These are phyloP conservation scores for Enteromius anoplus DNA, from an alignment of 2,797 vertebrate species.

Conservation along the genomic window DNA sequence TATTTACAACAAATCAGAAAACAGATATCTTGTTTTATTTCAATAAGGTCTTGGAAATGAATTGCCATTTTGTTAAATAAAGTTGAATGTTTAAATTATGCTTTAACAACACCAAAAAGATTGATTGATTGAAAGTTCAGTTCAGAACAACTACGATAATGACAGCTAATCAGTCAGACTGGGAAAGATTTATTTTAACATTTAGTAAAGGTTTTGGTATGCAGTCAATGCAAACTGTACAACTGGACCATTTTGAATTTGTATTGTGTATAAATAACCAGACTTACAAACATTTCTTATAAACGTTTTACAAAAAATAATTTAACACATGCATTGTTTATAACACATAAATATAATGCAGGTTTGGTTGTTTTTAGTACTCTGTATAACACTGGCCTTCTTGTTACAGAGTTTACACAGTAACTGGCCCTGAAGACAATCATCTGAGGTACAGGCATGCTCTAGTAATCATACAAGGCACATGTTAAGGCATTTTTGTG, in stretches of 20 bases:
- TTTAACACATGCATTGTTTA: neutral
- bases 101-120: neutral
- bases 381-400: neutral
- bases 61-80: slow-evolving; percentile 27
- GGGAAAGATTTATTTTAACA: neutral
- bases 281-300: too few relatives aligned
- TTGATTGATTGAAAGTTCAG: neutral
- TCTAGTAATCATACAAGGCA: neutral
- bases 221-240: neutral
- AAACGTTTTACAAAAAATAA: neutral
- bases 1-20: neutral
- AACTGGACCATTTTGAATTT: neutral
- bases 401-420: neutral
- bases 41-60: neutral
- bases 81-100: neutral
- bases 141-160: neutral
- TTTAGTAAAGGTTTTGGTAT: neutral
- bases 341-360: neutral
- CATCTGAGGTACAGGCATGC: neutral
- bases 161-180: neutral
- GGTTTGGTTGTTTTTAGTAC: neutral
- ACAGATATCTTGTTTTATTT: neutral
- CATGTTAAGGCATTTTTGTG: neutral
- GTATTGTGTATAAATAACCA: neutral
- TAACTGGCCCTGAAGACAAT: neutral